These are phyloP conservation scores for Zosterops pallidus DNA, from an alignment of 2,113 vertebrate genomes.

Conservation along the genomic window DNA sequence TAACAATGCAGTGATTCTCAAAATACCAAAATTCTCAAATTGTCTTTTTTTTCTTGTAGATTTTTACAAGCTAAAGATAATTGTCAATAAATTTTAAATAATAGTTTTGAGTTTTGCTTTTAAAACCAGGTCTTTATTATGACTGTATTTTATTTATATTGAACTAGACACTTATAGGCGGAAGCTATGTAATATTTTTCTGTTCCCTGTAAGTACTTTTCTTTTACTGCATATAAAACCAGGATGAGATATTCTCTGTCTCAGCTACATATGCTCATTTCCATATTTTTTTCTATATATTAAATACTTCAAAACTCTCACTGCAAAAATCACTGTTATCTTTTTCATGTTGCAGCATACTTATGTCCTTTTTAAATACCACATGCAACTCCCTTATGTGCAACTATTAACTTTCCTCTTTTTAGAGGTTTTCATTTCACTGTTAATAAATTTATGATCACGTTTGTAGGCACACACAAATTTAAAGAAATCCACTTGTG, in stretches of 20 bases:
- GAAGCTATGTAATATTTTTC: neutral
- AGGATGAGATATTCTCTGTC: neutral
- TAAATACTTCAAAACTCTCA: neutral
- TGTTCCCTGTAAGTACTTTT: neutral
- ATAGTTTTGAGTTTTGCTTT: neutral
- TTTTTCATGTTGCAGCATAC: neutral
- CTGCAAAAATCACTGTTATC: neutral
- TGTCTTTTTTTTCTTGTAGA: neutral
- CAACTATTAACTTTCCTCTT: neutral
- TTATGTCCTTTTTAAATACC: neutral
- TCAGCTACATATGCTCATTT: neutral
- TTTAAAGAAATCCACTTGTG: neutral
- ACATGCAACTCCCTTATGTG: neutral
- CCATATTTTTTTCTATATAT: neutral
- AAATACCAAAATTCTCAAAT: neutral
- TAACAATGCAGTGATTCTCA: neutral
- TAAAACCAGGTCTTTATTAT: neutral
- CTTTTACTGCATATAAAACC: neutral
- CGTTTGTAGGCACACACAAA: neutral
- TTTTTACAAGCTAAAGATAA: neutral
- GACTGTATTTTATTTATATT: neutral
- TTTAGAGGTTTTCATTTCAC: neutral
- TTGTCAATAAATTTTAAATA: neutral
- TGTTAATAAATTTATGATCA: neutral
- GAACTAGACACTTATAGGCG: neutral